Evolutionary conservation across 1,140 invertebrate genomes (phyloP).

Genomic region (Trachymyrmex septentrionalis): DNA sequence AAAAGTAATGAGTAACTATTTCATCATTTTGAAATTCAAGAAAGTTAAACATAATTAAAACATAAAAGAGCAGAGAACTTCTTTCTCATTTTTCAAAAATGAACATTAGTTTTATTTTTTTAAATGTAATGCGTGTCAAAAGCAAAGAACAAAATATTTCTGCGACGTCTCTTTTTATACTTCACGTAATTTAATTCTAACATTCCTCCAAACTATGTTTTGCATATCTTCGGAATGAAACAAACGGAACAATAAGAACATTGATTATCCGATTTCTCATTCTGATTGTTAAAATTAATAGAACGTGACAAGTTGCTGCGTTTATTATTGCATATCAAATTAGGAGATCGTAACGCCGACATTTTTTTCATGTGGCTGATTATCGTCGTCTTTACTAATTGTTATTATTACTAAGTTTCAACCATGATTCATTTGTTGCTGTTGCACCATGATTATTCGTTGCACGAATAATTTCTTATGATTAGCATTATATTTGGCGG

Average conservation of each 20-base stretch:
- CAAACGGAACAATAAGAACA: background rate
- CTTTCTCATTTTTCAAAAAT: background rate
- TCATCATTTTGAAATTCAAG: background rate
- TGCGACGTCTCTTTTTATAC: background rate
- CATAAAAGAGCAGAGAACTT: background rate
- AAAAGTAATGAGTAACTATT: constrained; percentile 8
- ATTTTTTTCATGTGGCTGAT: background rate
- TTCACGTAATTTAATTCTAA: constrained; percentile 1
- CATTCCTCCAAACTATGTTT: background rate
- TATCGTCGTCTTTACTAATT: background rate
- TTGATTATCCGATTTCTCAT: background rate
- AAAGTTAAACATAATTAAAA: background rate
- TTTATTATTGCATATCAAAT: background rate
- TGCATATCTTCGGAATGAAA: background rate
- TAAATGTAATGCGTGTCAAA: background rate
- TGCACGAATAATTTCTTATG: constrained; percentile 24
- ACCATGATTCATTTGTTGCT: constrained; percentile 8
- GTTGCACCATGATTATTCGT: background rate
- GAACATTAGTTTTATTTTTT: background rate
- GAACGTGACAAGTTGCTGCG: background rate
- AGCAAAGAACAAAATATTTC: background rate
- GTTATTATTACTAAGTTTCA: constrained; percentile 19
- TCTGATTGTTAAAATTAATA: constrained; percentile 1
- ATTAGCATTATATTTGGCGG: constrained; percentile 29
- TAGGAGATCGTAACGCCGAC: background rate